Conservation (phyloP, 92 coral and sea anemone species). For the Scolanthus callimorphus region DNA sequence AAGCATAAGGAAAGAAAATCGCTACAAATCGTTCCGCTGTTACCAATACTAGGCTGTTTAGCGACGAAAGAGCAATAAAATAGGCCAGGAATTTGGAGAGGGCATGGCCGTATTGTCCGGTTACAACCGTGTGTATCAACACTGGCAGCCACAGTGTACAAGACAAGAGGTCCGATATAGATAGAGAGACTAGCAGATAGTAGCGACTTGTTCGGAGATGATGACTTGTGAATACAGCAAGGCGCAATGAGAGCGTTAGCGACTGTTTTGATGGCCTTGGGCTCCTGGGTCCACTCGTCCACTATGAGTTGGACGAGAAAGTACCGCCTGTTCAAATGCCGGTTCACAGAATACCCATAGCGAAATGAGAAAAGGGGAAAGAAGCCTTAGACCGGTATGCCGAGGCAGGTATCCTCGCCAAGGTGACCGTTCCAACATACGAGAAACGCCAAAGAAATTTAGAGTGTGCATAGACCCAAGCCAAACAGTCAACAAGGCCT, state of each 20-base stretch:
- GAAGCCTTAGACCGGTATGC: too few relatives aligned
- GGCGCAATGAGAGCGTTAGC: neutral
- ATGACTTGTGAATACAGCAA: neutral
- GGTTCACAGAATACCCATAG: too few relatives aligned
- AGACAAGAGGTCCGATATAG: neutral
- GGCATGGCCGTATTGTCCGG: neutral
- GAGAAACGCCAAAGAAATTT: slow-evolving; percentile 50
- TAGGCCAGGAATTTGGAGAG: neutral
- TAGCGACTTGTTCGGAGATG: neutral
- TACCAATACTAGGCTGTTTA: neutral
- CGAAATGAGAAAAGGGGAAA: too few relatives aligned
- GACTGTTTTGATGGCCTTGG: too few relatives aligned
- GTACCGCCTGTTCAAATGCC: too few relatives aligned
- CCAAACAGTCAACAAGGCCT: too few relatives aligned
- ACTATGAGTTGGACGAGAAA: too few relatives aligned
- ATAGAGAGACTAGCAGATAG: neutral
- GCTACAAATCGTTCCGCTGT: neutral
- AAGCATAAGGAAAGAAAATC: neutral
- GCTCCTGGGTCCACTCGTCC: too few relatives aligned
- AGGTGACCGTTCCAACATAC: too few relatives aligned
- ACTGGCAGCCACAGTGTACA: neutral
- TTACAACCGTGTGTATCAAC: neutral
- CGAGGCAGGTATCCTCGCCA: too few relatives aligned
- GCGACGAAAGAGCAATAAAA: neutral
- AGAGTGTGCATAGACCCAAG: too few relatives aligned